A percentile compares a stretch with the other conserved stretches of the same genome.
Evolutionary conservation across 2,888 invertebrate genomes (phyloP).

Genomic region (Clusia tigrina): DNA sequence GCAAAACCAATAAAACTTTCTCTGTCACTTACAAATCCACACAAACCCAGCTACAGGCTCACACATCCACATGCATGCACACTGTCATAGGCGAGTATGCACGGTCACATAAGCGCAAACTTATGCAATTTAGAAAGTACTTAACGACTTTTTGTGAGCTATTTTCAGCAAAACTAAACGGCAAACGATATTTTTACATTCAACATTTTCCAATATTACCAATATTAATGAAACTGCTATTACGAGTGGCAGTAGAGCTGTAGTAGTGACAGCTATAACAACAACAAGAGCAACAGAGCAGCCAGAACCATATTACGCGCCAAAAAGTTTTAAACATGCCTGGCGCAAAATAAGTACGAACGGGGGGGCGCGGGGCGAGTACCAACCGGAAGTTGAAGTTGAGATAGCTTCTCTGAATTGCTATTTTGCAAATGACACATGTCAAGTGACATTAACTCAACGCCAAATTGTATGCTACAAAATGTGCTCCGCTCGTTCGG

Average conservation of each 20-base stretch:
- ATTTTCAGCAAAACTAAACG: conserved; percentile 18
- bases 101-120: neutral
- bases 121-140: conserved; percentile 46
- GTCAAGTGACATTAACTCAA: conserved; percentile 60
- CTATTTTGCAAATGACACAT: conserved; percentile 59
- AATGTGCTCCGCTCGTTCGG: neutral
- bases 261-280: neutral
- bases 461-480: conserved; percentile 45
- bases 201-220: conserved; percentile 15
- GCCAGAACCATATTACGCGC: conserved; percentile 47
- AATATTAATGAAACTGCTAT: conserved; percentile 7
- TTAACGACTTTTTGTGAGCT: conserved; percentile 47
- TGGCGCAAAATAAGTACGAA: neutral
- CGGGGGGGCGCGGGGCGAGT: neutral
- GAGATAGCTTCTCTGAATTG: conserved; percentile 19
- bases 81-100: too few species aligned
- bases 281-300: neutral
- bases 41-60: neutral
- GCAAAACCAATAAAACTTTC: conserved; percentile 59
- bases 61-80: neutral
- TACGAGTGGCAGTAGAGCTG: neutral
- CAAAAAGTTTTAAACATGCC: conserved; percentile 46
- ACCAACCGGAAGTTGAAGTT: neutral
- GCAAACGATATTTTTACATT: conserved; percentile 26
- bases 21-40: conserved; percentile 42